Evolutionary conservation across 2,888 invertebrate genomes (phyloP), one percentile per base, ranked within the genome.

Genomic region (Heliconius aoede): DNA sequence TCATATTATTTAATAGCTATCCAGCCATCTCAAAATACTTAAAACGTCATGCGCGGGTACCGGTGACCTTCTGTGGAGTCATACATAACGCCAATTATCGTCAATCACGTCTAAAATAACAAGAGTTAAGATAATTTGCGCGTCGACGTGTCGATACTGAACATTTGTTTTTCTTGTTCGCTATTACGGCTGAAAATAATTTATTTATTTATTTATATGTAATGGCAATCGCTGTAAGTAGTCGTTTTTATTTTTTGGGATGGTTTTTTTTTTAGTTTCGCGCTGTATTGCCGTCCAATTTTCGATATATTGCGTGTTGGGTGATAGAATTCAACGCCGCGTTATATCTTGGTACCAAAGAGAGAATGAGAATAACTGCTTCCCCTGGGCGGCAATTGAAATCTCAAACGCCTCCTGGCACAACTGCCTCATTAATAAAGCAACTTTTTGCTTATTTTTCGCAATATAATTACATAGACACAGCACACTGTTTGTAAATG

Each of bases 111-210:
- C 74, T 81, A 74, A 79, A 83, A 78, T 79, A 81, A 81, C 83
- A 81, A 76, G 71, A 73, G 77, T 78, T 18, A 62, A 81, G 85
- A 85, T 83, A 80, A 79, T 83, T 83, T 84, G 69, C 80, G 74
- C 76, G 78, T 74, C 78, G 82, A 83, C 81, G 79, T 83, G 83
- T 83, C 85, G 85, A 87, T 88, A 86, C 84, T 84, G 88, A 86
- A 86, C 80, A 85, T 86, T 86, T 90, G 89, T 90, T 91, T 88
- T 88, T 86, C 85, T 87, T 87, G 84, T 83, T 7, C n/a, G 55
- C 68, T 51, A 68, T 83, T 82, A 82, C 81, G 81, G 72, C 78
- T 80, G 77, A 80, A 78, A 79, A 80, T 80, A 79, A 77, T 73
- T 78, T 80, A 81, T 78, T 74, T 79, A 36, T 36, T 36, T 36